These are phyloP conservation scores for Passer domesticus DNA, from an alignment of 2,113 vertebrate species.

Conservation along the genomic window DNA sequence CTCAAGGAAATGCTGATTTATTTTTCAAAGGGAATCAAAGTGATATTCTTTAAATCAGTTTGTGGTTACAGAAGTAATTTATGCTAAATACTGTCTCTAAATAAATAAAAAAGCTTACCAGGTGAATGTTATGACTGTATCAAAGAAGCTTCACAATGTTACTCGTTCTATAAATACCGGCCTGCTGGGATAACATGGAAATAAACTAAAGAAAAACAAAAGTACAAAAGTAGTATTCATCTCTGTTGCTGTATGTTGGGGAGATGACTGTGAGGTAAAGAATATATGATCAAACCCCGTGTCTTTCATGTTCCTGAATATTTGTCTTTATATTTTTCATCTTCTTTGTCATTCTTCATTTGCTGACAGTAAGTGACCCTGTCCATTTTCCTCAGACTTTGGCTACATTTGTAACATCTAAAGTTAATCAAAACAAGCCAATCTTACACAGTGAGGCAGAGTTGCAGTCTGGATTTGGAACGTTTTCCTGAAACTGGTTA, in stretches of 20 bases:
- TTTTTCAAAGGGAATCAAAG: background rate
- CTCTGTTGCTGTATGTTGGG: background rate
- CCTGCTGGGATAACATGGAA: background rate
- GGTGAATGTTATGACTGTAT: background rate
- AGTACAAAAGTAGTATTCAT: background rate
- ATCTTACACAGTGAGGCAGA: background rate
- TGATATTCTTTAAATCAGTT: background rate
- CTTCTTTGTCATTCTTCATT: background rate
- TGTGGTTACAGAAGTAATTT: background rate
- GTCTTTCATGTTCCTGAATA: background rate
- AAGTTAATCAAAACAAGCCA: background rate
- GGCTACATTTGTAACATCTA: background rate
- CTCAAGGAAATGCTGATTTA: background rate
- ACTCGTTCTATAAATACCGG: background rate
- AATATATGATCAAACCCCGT: background rate
- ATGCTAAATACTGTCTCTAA: background rate
- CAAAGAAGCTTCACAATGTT: background rate
- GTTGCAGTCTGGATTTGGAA: background rate
- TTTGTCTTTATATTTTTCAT: background rate
- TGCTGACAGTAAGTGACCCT: background rate
- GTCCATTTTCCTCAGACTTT: background rate
- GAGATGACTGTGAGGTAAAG: background rate
- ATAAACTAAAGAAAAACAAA: background rate
- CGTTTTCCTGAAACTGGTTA: background rate
- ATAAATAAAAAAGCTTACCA: background rate